These are phyloP conservation scores for Trichosurus vulpecula DNA, from an alignment of 2,797 vertebrate species.

Conservation along the genomic window DNA sequence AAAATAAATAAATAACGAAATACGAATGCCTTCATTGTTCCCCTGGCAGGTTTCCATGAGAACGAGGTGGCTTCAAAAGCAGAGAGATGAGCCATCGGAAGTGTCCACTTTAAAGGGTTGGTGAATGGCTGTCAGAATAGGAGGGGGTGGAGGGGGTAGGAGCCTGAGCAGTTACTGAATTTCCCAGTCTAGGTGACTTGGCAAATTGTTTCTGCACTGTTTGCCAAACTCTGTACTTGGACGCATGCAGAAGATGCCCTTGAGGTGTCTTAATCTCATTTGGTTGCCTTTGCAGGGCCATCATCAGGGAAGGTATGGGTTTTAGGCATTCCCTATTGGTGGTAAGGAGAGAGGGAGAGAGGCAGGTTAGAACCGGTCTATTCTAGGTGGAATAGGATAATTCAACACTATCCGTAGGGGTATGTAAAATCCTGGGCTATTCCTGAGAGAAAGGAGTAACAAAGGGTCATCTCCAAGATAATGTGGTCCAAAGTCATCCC, in stretches of 20 bases:
- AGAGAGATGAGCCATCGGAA: conserved; percentile 10
- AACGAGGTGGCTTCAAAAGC: background rate
- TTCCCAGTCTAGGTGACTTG: background rate
- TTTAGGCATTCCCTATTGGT: background rate
- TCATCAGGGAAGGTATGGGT: background rate
- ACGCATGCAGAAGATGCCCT: background rate
- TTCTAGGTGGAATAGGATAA: background rate
- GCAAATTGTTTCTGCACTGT: background rate
- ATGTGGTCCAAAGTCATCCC: background rate
- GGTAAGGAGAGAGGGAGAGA: background rate
- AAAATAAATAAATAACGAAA: conserved; percentile 80
- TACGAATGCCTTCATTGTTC: conserved; percentile 76
- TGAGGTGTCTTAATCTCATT: background rate
- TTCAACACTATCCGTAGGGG: background rate
- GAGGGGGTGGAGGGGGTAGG: background rate
- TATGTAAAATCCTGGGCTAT: background rate
- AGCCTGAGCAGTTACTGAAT: background rate
- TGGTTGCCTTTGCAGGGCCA: background rate
- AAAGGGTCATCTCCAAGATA: background rate
- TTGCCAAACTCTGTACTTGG: background rate
- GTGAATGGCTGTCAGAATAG: background rate
- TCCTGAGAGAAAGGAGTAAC: background rate
- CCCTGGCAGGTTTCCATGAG: conserved; percentile 66
- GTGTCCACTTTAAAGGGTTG: background rate
- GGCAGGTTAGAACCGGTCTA: background rate